phyloP scores from a whole-genome alignment of 2,113 vertebrate genomes.

The Dromas ardeola region DNA sequence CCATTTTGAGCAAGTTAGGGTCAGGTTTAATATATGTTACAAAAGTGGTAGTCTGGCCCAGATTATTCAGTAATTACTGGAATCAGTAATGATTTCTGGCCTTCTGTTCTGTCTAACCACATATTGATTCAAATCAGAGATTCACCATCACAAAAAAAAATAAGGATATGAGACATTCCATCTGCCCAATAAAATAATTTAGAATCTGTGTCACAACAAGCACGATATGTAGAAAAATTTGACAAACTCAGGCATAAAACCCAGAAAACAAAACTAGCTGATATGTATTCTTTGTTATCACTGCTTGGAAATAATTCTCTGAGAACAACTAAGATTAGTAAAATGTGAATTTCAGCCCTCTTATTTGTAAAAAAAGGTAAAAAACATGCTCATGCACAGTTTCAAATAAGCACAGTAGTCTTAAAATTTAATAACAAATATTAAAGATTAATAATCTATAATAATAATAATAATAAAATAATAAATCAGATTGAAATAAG shows the following conservation, averaged over 20 bases:
- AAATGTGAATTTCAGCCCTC: neutral
- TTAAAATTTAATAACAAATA: neutral
- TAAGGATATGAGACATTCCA: neutral
- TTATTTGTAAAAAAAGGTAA: neutral
- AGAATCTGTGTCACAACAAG: neutral
- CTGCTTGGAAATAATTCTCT: neutral
- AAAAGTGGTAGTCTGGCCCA: neutral
- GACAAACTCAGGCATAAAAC: neutral
- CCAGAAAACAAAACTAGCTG: neutral
- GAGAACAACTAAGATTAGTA: neutral
- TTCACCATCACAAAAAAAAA: neutral
- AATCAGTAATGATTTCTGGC: neutral
- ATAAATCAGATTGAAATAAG: neutral
- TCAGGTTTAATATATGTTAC: neutral
- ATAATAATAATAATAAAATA: too few species aligned
- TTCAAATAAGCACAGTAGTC: neutral
- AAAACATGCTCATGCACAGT: accelerated
- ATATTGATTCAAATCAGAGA: neutral
- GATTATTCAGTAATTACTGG: neutral
- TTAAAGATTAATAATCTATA: too few species aligned
- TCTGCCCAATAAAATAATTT: neutral
- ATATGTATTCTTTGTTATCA: neutral
- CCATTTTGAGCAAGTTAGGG: neutral
- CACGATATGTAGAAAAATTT: neutral
- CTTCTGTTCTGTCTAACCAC: neutral